Evolutionary conservation across 2,888 invertebrate species (phyloP), one percentile per base, ranked within the genome.

Genomic region (Hyalella azteca): DNA sequence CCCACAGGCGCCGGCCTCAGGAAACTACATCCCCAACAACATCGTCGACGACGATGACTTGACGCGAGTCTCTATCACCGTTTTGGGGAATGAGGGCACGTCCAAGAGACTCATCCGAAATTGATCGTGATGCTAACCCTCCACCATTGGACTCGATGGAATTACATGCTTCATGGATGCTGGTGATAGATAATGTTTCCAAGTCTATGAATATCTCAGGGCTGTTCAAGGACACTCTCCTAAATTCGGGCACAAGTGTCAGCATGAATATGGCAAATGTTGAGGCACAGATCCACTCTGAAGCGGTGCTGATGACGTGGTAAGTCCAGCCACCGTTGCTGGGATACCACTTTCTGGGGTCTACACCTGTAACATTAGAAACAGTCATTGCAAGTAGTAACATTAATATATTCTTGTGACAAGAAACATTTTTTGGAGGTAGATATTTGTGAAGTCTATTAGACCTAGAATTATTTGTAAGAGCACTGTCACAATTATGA

Each of bases 281-380:
- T 7, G 90, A 89, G 0, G 92, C 91, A 85, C 92, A 90, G 2
- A 91, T 87, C 93, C 93, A 93, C 87, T 93, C 93, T 0, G 91
- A 90, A 45, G 90, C 89, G 0, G 91, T 91, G 85, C 92, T 92
- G 4, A 90, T 88, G 3, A 92, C 90, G 87, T 93, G 92, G 81
- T 90, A 90, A 54, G 89, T 89, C 90, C 91, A 93, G 4, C 92
- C 93, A 2, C 91, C 91, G 86, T 92, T 91, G 26, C 87, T 87
- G 36, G 88, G 88, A 80, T 88, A 87, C 91, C 91, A 91, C 85
- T 89, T 90, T 7, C 88, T 87, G 19, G 82, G 79, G 39, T 84
- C 73, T 9, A 66, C 36, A 49, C 84, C 84, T 84, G 59, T 40
- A 77, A n/a, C n/a, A n/a, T n/a, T n/a, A n/a, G n/a, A n/a, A n/a